Conservation (phyloP, 2,888 invertebrate genomes). For the Dryococelus australis region DNA sequence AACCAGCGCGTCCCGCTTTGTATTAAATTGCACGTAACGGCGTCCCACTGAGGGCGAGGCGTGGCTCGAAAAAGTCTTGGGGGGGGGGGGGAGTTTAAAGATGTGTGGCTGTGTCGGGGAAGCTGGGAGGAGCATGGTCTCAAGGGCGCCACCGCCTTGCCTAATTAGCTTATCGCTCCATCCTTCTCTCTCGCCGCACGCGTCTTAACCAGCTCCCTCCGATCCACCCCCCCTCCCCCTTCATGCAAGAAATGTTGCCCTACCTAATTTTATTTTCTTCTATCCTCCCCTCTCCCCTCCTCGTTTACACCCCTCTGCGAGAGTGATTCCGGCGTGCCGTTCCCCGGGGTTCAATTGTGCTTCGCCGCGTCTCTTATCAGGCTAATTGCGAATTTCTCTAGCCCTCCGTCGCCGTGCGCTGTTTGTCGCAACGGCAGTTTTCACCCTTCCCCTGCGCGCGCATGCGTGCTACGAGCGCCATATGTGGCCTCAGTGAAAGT, state of each 20-base stretch:
- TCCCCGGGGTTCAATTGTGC: conserved; percentile 10
- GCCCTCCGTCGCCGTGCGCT: not conserved
- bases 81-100: not conserved
- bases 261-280: not conserved
- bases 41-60: not conserved
- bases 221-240: not conserved
- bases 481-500: too few relatives aligned
- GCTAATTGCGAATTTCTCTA: conserved; percentile 7
- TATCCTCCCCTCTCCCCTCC: not conserved
- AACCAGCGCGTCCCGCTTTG: not conserved
- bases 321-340: conserved; percentile 8
- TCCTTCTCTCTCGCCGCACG: not conserved
- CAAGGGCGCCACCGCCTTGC: not conserved
- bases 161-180: conserved; percentile 11
- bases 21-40: conserved; percentile 8
- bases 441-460: not conserved
- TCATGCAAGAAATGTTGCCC: not conserved
- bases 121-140: not conserved
- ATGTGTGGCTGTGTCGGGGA: not conserved
- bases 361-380: conserved; percentile 3
- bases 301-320: not conserved
- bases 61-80: not conserved
- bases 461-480: not conserved
- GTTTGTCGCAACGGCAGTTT: not conserved
- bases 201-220: not conserved